Evolutionary conservation across 2,113 vertebrate genomes (phyloP), one percentile per base, ranked within the genome.

Genomic region (Carlito syrichta): DNA sequence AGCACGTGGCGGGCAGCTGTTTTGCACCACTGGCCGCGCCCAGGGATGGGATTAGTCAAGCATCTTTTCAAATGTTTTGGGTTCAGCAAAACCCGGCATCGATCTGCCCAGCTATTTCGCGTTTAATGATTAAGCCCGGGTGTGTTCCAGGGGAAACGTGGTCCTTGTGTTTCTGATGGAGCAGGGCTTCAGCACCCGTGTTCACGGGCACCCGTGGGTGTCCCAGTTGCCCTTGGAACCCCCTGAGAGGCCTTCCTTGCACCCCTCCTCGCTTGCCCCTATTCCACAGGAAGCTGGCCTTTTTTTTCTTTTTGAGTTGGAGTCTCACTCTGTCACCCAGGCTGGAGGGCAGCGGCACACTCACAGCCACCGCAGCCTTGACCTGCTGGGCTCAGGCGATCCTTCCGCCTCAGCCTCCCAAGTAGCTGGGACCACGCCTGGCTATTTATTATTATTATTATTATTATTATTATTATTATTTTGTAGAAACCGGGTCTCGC

Each of bases 221-320:
- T 54, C 84, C 3, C 8, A 32, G 79, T 38, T 0, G 23, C 73
- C 79, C 3, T 19, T 3, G 17, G 88, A 22, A 25, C 32, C 94
- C 78, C 79, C 56, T 12, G 12, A 25, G 74, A 66, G 77, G 60
- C 45, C 45, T 20, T 56, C 60, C 81, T 35, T 0, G 0, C 0
- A 12, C 45, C 66, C 45, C 43, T 10, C 35, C 48, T 40, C 0
- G 2, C 43, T 3, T 0, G 0, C 83, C 73, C 93, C 85, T 27
- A 35, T 58, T 32, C 81, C 95, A 77, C 89, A 96, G 95, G 94
- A 96, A 96, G 95, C 12, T 17, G 83, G 38, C 9, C 69, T 56
- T n/a, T n/a, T n/a, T n/a, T n/a, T n/a, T n/a, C n/a, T n/a, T n/a
- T n/a, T n/a, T n/a, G n/a, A n/a, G n/a, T n/a, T n/a, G n/a, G n/a